Conservation (phyloP, 2,113 vertebrate species). For the Pungitius pungitius region DNA sequence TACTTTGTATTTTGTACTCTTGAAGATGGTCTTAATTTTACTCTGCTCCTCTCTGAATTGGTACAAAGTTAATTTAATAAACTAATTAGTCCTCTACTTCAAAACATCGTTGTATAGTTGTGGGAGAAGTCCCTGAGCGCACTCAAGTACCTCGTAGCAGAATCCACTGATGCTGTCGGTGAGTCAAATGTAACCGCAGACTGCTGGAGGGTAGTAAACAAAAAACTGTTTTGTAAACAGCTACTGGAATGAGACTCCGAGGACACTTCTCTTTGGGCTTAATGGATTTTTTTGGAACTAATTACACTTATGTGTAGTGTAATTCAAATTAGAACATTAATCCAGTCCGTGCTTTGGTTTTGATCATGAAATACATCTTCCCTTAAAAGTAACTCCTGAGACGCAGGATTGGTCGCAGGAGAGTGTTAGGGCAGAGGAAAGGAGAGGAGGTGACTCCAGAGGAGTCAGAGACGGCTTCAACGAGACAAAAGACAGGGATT, state of each 20-base stretch:
- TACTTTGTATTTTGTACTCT: no score
- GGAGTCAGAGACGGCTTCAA: slow-evolving; percentile 15
- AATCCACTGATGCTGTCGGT: slow-evolving; percentile 48
- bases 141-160: slow-evolving; percentile 30
- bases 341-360: neutral
- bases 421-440: slow-evolving; percentile 12
- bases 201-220: slow-evolving; percentile 39
- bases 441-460: slow-evolving; percentile 27
- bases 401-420: neutral
- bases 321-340: neutral
- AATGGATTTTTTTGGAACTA: neutral
- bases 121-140: slow-evolving; percentile 45
- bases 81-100: slow-evolving; percentile 64
- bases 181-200: slow-evolving; percentile 20
- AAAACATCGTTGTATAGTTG: slow-evolving; percentile 63
- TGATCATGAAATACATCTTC: slow-evolving; percentile 1
- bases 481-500: slow-evolving; percentile 40
- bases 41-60: slow-evolving; percentile 28
- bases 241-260: slow-evolving; percentile 9
- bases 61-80: slow-evolving; percentile 54
- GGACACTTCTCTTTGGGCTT: neutral
- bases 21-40: neutral
- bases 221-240: slow-evolving; percentile 23
- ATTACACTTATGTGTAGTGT: slow-evolving; percentile 17
- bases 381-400: slow-evolving; percentile 14